phyloP scores from a whole-genome alignment of 1,140 invertebrate genomes.

The Plectrocnemia conspersa region DNA sequence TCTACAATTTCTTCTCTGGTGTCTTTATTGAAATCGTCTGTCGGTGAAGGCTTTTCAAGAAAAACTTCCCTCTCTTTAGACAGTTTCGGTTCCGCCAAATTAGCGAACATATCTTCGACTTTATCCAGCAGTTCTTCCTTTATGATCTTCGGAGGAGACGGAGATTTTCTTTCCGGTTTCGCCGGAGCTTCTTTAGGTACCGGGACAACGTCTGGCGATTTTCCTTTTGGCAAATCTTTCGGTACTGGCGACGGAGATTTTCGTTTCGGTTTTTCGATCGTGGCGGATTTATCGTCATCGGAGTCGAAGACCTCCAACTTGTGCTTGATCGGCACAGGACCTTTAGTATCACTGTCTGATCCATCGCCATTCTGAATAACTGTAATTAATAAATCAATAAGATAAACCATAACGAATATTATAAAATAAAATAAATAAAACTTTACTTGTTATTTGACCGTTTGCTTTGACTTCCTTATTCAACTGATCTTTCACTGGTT shows the following conservation, averaged over 20 bases:
- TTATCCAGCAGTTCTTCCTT: constrained; percentile 47
- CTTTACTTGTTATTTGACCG: constrained; percentile 26
- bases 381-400: constrained; percentile 17
- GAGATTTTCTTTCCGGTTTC: constrained; percentile 4
- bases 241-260: constrained; percentile 36
- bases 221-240: not conserved
- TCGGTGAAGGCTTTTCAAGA: constrained; percentile 44
- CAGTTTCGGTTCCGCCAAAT: constrained; percentile 42
- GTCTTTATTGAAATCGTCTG: constrained; percentile 46
- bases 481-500: constrained; percentile 28
- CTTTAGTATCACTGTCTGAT: constrained; percentile 44
- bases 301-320: constrained; percentile 50
- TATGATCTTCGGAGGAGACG: constrained; percentile 41
- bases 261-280: constrained; percentile 23
- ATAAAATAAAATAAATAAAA: constrained; percentile 11
- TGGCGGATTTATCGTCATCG: constrained; percentile 47
- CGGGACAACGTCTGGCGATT: not conserved
- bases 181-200: not conserved
- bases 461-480: constrained; percentile 33
- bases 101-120: constrained; percentile 51
- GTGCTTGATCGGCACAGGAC: constrained; percentile 35
- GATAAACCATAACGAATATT: not conserved
- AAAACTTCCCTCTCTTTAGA: constrained; percentile 36
- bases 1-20: constrained; percentile 44
- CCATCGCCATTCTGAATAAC: constrained; percentile 42